Evolutionary conservation across 92 coral and sea anemone species (phyloP).

Genomic region (Epizoanthus illoricatus): DNA sequence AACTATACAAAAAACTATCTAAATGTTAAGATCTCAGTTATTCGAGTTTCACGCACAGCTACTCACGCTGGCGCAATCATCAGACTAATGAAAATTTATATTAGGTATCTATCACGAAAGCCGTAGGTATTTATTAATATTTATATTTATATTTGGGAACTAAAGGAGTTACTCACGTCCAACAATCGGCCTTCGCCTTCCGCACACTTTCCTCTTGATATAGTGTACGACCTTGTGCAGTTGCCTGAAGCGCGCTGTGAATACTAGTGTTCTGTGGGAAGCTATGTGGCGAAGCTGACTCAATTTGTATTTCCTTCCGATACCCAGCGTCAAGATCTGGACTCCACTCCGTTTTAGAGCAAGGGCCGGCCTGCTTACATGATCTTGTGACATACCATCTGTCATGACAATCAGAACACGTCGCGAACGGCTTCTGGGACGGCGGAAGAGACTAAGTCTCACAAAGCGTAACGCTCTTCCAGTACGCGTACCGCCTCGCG

Average conservation of each 20-base stretch:
- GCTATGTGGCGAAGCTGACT: conserved; percentile 65
- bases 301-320: conserved; percentile 53
- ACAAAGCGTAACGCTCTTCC: conserved; percentile 67
- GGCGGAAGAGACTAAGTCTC: conserved; percentile 26
- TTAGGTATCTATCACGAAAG: too few species aligned
- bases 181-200: conserved; percentile 4
- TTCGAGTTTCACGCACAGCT: too few species aligned
- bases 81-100: too few species aligned
- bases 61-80: too few species aligned
- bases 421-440: conserved; percentile 48
- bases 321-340: conserved; percentile 61
- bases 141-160: neutral
- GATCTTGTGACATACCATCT: conserved; percentile 75
- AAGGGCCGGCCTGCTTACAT: conserved; percentile 50
- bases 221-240: conserved; percentile 51
- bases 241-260: conserved; percentile 63
- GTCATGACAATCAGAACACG: conserved; percentile 74
- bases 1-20: too few species aligned
- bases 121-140: too few species aligned
- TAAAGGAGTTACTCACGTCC: neutral
- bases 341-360: conserved; percentile 60
- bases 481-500: conserved; percentile 81
- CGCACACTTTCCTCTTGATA: conserved; percentile 71
- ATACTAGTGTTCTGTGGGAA: conserved; percentile 56
- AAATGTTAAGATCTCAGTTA: too few species aligned